These are phyloP conservation scores for Gymnarchus niloticus DNA, from an alignment of 2,113 vertebrate species.

Conservation along the genomic window DNA sequence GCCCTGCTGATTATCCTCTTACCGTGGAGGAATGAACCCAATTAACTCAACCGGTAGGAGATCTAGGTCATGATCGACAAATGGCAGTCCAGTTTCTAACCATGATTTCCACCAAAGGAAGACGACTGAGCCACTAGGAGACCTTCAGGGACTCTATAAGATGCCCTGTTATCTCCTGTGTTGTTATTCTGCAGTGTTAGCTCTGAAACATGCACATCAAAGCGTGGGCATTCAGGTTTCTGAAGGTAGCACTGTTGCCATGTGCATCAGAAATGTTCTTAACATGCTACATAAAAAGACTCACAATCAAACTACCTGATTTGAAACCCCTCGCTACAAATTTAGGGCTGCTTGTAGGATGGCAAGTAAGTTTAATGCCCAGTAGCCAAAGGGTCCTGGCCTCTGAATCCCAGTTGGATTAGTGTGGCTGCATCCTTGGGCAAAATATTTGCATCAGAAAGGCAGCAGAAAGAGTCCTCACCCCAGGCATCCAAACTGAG, in stretches of 20 bases:
- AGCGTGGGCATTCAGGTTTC: too few relatives aligned
- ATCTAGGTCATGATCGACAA: constrained; percentile 2
- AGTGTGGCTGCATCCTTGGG: background rate
- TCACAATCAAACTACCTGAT: background rate
- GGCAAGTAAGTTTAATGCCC: too few relatives aligned
- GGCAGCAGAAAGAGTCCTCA: background rate
- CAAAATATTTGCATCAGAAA: background rate
- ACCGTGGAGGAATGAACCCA: background rate
- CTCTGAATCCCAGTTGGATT: background rate
- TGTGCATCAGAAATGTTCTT: too few relatives aligned
- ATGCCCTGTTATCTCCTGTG: background rate
- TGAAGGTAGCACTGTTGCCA: too few relatives aligned
- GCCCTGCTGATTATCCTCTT: background rate
- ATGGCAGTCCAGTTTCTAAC: background rate
- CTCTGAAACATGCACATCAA: background rate
- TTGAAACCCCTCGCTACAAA: background rate
- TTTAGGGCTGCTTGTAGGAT: background rate
- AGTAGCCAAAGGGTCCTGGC: too few relatives aligned
- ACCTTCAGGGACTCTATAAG: background rate
- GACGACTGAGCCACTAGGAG: background rate
- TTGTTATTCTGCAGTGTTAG: background rate
- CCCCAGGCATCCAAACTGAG: background rate
- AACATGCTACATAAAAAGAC: background rate
- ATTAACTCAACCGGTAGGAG: background rate
- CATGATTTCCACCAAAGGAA: background rate